phyloP scores from a whole-genome alignment of 2,113 vertebrate species.

The Ellobius talpinus region DNA sequence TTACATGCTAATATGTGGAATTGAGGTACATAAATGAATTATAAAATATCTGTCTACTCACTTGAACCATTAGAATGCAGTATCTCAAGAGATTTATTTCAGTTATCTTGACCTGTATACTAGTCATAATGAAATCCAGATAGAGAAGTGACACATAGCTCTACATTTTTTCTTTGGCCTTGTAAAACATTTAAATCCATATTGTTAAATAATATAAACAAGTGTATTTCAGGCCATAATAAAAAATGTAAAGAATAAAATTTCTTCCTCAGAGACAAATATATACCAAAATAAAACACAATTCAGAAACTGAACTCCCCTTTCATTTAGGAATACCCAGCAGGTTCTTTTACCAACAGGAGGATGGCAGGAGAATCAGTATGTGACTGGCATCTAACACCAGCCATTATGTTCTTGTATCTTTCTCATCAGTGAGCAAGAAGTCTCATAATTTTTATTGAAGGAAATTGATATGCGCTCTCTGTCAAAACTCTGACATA shows the following conservation, averaged over 20 bases:
- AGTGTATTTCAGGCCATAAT: neutral
- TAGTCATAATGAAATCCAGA: neutral
- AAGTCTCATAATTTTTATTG: constrained; percentile 46
- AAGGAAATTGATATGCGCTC: neutral
- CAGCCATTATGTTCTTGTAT: neutral
- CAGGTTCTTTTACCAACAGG: neutral
- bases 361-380: neutral
- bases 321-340: neutral
- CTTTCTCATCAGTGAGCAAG: constrained; percentile 16
- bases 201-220: constrained; percentile 39
- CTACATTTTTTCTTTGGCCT: neutral
- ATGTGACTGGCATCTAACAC: neutral
- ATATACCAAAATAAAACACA: neutral
- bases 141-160: neutral
- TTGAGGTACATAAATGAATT: neutral
- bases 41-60: neutral
- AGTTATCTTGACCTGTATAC: neutral
- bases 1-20: constrained; percentile 43
- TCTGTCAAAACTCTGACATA: constrained; percentile 36
- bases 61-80: neutral
- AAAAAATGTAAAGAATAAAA: constrained; percentile 31
- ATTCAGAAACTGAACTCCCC: neutral
- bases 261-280: neutral
- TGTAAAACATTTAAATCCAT: neutral
- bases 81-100: neutral